Base-by-base conservation (phyloP, 2,888 invertebrate genomes). In the Zygaena filipendulae region DNA sequence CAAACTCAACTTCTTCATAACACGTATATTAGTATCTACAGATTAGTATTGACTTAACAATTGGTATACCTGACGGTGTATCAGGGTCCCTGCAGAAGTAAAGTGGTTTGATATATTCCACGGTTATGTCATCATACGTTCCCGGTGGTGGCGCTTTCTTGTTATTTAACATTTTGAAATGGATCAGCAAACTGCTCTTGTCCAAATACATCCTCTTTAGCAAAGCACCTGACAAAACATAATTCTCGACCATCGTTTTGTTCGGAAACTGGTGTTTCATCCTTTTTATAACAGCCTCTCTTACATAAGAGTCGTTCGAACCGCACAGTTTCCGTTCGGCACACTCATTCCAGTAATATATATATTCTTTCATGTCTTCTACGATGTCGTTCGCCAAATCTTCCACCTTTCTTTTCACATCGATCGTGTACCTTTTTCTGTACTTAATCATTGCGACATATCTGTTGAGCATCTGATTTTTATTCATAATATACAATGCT, bases 151-250 rank as follows among this genome's bases (percentile, higher is more conserved):
- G 62, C 1, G 70, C 60, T 18, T 35, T 43, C 58, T 68, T 58
- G 3, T 46, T 49, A 0, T 63, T 51, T 8, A 53, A 52, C 22
- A 77, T 24, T 11, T 51, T 45, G 1, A 67, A 46, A 28, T 79
- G 79, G 1, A 72, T 30, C 27, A 79, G 22, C 11, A 49, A 52
- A 1, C 63, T 59, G 33, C 38, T 55, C 1, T 43, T 46, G 22
- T 77, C 67, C 33, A 72, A 36, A 39, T 61, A 69, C 19, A 69
- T 22, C 23, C 64, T 55, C 36, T 67, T 69, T 11, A 72, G 35
- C n/a, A n/a, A n/a, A n/a, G n/a, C n/a, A n/a, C n/a, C n/a, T n/a
- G n/a, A n/a, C n/a, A n/a, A n/a, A n/a, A n/a, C n/a, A n/a, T n/a
- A n/a, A n/a, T n/a, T n/a, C n/a, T n/a, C n/a, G n/a, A n/a, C n/a